phyloP scores from a whole-genome alignment of 2,113 vertebrate species.

The Mesocricetus auratus region DNA sequence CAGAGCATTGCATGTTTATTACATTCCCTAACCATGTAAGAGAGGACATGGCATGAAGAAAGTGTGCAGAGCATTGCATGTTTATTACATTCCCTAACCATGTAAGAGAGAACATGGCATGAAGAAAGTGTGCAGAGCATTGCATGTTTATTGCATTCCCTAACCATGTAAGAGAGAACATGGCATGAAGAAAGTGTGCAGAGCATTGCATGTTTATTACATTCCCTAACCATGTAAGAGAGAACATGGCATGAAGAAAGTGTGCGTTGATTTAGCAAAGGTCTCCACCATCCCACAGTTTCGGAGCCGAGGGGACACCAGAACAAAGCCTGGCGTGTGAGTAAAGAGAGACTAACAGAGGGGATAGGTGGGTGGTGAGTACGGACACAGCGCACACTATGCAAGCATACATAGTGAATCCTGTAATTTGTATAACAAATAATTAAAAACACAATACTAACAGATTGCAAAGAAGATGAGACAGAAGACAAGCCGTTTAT shows the following conservation, averaged over 20 bases:
- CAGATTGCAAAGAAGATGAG: neutral
- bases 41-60: too few species aligned
- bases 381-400: neutral
- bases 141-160: constrained; percentile 18
- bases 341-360: neutral
- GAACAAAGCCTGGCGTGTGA: neutral
- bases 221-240: constrained; percentile 18
- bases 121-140: too few species aligned
- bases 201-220: neutral
- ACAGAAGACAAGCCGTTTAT: neutral
- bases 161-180: constrained; percentile 20
- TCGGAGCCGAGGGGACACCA: neutral
- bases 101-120: constrained; percentile 1
- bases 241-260: neutral
- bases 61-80: neutral
- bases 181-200: too few species aligned
- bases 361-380: neutral
- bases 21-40: neutral
- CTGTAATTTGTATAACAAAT: neutral
- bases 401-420: too few species aligned
- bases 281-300: neutral
- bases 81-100: constrained; percentile 8
- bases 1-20: neutral
- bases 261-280: neutral
- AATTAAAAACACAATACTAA: neutral